These are phyloP conservation scores for Phytoseiulus persimilis DNA, from an alignment of 2,888 invertebrate species.

Conservation along the genomic window DNA sequence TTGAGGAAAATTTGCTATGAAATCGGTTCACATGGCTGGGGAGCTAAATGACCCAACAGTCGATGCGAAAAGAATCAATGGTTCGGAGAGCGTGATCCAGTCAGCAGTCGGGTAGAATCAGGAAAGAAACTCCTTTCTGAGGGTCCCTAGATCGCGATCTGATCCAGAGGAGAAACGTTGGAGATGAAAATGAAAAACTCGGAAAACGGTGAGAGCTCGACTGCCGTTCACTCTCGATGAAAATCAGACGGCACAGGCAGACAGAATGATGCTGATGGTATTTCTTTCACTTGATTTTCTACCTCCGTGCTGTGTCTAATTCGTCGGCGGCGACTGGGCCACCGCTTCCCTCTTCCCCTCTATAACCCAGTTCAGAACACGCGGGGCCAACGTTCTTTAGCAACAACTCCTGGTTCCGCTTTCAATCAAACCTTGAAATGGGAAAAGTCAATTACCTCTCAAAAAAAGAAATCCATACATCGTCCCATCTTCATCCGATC, in stretches of 20 bases:
- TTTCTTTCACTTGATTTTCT: background rate
- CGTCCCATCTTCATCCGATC: background rate
- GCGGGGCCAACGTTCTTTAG: background rate
- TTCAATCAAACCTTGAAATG: conserved; percentile 5
- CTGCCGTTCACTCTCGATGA: background rate
- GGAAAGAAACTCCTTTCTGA: too few relatives aligned
- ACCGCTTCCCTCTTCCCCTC: background rate
- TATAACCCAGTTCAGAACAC: conserved; percentile 5
- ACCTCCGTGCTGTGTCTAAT: background rate
- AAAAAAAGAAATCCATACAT: background rate
- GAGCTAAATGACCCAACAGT: too few relatives aligned
- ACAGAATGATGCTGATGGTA: background rate
- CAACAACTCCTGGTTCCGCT: background rate
- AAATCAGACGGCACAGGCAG: background rate
- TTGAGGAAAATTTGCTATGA: too few relatives aligned
- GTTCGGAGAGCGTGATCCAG: too few relatives aligned
- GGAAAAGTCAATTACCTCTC: background rate
- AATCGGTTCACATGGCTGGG: too few relatives aligned
- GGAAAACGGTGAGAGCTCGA: background rate
- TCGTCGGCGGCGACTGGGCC: background rate
- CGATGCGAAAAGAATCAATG: too few relatives aligned
- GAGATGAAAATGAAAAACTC: background rate
- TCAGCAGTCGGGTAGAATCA: too few relatives aligned
- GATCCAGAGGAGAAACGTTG: background rate
- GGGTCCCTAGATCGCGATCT: too few relatives aligned